Base-by-base conservation (phyloP, 2,888 invertebrate genomes). In the Ptychoptera albimana region DNA sequence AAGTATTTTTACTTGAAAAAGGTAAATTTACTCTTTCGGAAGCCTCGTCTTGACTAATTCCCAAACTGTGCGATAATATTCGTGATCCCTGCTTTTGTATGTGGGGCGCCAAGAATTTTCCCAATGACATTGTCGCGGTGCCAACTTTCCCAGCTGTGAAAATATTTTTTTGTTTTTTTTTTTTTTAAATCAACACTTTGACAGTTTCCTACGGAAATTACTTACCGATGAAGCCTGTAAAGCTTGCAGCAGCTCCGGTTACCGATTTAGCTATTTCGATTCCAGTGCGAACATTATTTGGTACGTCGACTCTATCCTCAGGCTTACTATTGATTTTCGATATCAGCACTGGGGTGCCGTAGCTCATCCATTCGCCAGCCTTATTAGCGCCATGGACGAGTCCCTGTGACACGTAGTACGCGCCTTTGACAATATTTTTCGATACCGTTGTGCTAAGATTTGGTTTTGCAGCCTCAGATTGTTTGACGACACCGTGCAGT, bases 81-180 rank as follows among this genome's bases (percentile, higher is more conserved):
- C 66, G 68, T 0, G 77, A 71, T 1, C 80, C 78, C 42, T 77
- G 75, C 50, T 67, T 70, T 50, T 77, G 73, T 6, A 82, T 68
- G 51, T 79, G 79, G 1, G 82, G 82, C 1, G 82, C 82, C 45
- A 82, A 55, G 50, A 69, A 74, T 42, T 70, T 67, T 0, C 82
- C 84, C 30, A 84, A 60, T 1, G 73, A 71, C 54, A 75, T 62
- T 2, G 83, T 82, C 2, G 79, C 79, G 11, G 68, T 65, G 10
- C 82, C 80, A 39, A 85, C 71, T 55, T 72, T 70, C 4, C 65
- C 65, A 15, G 73, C 74, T 39, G 14, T 32, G 13, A 32, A 41
- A 16, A 35, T 12, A 12, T 4, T 23, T 29, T 29, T 1, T 35
- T 16, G 23, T 8, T 16, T 29, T 42, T 29, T 16, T n/a, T n/a